Conservation (phyloP, 37 sponge, comb jelly and placozoan species). For the Trichoplax adhaerens region DNA sequence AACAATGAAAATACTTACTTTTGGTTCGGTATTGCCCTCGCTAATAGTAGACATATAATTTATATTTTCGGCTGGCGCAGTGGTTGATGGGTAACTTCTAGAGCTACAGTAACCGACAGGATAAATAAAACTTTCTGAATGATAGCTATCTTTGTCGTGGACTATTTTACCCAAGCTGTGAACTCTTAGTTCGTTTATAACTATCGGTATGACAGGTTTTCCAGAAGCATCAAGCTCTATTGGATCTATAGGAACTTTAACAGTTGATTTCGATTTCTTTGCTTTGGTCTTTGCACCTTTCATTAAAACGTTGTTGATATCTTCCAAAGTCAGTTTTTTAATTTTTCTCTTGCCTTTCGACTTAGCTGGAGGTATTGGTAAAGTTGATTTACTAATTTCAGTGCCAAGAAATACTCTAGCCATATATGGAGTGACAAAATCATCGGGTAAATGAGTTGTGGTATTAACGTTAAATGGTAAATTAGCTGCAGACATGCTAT, state of each 20-base stretch:
- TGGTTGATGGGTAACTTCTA: slow-evolving; percentile 56
- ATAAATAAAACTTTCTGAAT: slow-evolving; percentile 65
- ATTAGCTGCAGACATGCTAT: too few relatives aligned
- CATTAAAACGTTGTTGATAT: too few relatives aligned
- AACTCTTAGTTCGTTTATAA: slow-evolving; percentile 51
- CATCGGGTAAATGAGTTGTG: too few relatives aligned
- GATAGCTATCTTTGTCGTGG: slow-evolving; percentile 40
- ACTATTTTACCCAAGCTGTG: slow-evolving; percentile 49
- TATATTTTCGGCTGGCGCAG: slow-evolving; percentile 26
- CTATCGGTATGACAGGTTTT: slow-evolving; percentile 62
- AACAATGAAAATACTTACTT: slow-evolving; percentile 19
- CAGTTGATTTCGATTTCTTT: too few relatives aligned
- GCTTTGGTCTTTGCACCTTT: too few relatives aligned
- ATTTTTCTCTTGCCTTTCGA: too few relatives aligned
- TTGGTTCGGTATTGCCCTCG: slow-evolving; percentile 51
- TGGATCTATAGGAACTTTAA: not conserved
- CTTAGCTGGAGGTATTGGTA: too few relatives aligned
- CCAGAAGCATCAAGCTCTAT: slow-evolving; percentile 20
- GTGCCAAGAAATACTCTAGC: too few relatives aligned
- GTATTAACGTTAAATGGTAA: too few relatives aligned
- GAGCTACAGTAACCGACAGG: slow-evolving; percentile 59
- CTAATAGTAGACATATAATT: slow-evolving; percentile 51
- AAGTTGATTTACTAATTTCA: too few relatives aligned
- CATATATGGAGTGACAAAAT: too few relatives aligned
- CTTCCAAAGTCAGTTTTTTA: too few relatives aligned